phyloP scores from a whole-genome alignment of 2,888 invertebrate genomes.

The Troides aeacus region DNA sequence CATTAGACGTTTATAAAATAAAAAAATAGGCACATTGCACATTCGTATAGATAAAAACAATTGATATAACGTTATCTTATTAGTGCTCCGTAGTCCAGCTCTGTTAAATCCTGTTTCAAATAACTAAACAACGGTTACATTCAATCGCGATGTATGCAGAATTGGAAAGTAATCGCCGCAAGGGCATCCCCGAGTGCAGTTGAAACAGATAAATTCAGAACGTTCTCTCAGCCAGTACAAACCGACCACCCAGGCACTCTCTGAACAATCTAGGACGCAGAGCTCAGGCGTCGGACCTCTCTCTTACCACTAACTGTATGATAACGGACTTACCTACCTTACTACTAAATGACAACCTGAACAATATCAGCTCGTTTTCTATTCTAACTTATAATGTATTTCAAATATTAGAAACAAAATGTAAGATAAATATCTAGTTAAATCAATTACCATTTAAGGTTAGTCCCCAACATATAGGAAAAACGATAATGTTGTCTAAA shows the following conservation, averaged over 20 bases:
- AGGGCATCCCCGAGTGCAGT: slow-evolving; percentile 27
- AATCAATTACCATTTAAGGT: too few species aligned
- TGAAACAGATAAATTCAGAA: slow-evolving; percentile 23
- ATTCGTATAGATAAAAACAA: too few species aligned
- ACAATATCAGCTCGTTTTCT: slow-evolving; percentile 4
- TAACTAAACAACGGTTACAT: slow-evolving; percentile 7
- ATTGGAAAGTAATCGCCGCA: slow-evolving; percentile 28
- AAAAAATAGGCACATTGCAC: too few species aligned
- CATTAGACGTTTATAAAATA: too few species aligned
- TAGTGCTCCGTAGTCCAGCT: background rate
- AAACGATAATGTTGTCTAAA: too few species aligned
- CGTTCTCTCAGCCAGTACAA: slow-evolving; percentile 7
- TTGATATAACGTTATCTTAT: too few species aligned
- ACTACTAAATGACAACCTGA: slow-evolving; percentile 7
- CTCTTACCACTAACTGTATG: slow-evolving; percentile 20
- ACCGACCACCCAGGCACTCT: slow-evolving; percentile 42
- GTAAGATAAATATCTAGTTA: too few species aligned
- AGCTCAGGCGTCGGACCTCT: slow-evolving; percentile 25
- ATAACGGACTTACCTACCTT: slow-evolving; percentile 22
- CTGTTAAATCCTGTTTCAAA: slow-evolving; percentile 1
- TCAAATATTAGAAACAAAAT: too few species aligned
- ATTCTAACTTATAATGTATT: background rate
- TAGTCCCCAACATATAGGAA: too few species aligned
- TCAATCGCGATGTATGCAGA: slow-evolving; percentile 5
- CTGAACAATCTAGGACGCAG: slow-evolving; percentile 43